Percentiles rank a stretch among this genome's conserved stretches.
Conservation (phyloP, 2,888 invertebrate species). For the Chalcis sispes region DNA sequence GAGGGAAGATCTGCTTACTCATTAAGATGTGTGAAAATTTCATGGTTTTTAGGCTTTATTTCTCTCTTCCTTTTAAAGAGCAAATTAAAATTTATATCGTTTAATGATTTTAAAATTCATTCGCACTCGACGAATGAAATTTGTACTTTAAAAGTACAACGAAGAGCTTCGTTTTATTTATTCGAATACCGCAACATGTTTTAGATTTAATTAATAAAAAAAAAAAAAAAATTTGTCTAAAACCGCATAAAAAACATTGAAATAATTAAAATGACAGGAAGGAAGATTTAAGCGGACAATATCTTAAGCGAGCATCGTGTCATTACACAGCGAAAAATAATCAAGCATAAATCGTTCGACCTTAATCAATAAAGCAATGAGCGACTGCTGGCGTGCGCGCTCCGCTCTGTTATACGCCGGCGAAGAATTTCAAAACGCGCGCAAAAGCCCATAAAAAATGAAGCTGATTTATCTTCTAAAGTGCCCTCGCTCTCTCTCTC, state of each 20-base stretch:
- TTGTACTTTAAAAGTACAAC: too few species aligned
- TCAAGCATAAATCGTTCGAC: conserved; percentile 22
- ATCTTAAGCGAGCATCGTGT: neutral
- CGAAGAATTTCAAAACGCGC: conserved; percentile 40
- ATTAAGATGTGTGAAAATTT: too few species aligned
- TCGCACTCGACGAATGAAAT: too few species aligned
- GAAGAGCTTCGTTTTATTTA: too few species aligned
- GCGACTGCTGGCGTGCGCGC: neutral
- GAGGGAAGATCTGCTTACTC: too few species aligned
- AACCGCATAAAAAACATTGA: neutral
- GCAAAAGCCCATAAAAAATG: conserved; percentile 16
- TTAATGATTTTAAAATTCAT: too few species aligned
- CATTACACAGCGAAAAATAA: conserved; percentile 13
- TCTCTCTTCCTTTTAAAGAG: too few species aligned
- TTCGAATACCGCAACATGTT: too few species aligned
- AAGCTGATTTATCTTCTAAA: conserved; percentile 40
- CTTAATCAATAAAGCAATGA: conserved; percentile 30
- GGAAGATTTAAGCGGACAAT: conserved; percentile 13
- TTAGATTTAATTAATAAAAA: too few species aligned
- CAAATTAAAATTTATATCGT: too few species aligned
- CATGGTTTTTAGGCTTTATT: too few species aligned
- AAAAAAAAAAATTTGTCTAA: too few species aligned
- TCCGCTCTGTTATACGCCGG: neutral
- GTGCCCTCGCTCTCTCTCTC: conserved; percentile 16
- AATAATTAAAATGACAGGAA: neutral